Percentiles rank a stretch among this genome's conserved stretches.
phyloP scores from a whole-genome alignment of 2,797 vertebrate genomes.

The Leucoraja ocellata region DNA sequence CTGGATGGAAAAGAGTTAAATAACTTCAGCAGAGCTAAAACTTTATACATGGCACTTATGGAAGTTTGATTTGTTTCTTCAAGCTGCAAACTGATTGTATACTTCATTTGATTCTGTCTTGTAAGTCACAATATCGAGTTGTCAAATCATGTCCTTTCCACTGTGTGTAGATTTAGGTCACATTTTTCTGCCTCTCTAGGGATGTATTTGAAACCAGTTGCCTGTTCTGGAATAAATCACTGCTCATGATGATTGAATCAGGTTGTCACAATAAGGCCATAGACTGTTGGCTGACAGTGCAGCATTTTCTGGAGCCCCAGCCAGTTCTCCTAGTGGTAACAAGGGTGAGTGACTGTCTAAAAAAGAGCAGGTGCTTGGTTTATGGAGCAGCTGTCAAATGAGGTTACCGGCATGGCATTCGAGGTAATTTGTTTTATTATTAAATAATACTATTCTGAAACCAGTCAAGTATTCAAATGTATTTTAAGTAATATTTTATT shows the following conservation, averaged over 20 bases:
- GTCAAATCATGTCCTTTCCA: conserved; percentile 11
- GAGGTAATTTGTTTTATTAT: conserved; percentile 22
- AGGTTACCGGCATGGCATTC: background rate
- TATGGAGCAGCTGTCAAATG: conserved; percentile 28
- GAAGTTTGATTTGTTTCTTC: background rate
- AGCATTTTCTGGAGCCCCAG: background rate
- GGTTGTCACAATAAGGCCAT: conserved; percentile 33
- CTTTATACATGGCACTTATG: background rate
- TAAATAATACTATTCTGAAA: conserved; percentile 18
- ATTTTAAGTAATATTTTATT: conserved; percentile 39
- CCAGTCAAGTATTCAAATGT: conserved; percentile 36
- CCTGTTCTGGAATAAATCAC: conserved; percentile 15
- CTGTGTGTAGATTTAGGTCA: background rate
- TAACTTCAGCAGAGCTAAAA: background rate
- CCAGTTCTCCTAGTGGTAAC: background rate
- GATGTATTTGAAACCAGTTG: conserved; percentile 9
- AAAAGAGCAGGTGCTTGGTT: conserved; percentile 25
- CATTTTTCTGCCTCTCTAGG: background rate
- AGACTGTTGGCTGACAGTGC: background rate
- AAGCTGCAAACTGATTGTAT: background rate
- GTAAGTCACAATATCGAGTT: background rate
- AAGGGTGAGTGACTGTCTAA: conserved; percentile 18
- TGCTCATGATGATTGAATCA: conserved; percentile 8
- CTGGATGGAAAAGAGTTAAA: background rate
- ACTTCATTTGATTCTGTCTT: background rate